Percentiles rank a stretch among this genome's conserved stretches.
Evolutionary conservation across 2,888 invertebrate genomes (phyloP).

Genomic region (Drosophila greeni): DNA sequence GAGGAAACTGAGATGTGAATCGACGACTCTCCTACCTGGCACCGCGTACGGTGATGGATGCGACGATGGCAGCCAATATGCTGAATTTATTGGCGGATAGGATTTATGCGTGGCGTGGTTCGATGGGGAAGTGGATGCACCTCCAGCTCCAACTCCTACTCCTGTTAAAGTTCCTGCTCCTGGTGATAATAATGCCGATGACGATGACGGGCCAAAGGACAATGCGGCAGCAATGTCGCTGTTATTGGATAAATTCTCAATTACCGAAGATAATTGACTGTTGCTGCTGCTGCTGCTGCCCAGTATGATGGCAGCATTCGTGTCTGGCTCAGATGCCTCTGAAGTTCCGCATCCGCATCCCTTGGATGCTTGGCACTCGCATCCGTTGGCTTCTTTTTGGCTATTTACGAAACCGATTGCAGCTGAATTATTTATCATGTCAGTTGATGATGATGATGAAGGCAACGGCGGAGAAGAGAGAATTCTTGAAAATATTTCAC

Average conservation of each 20-base stretch:
- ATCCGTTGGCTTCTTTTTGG: slow-evolving; percentile 52
- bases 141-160: slow-evolving; percentile 22
- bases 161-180: slow-evolving; percentile 35
- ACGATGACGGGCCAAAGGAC: slow-evolving; percentile 65
- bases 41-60: slow-evolving; percentile 88
- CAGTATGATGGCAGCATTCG: slow-evolving; percentile 31
- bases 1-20: slow-evolving; percentile 41
- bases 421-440: slow-evolving; percentile 74
- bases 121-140: slow-evolving; percentile 27
- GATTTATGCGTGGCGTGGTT: slow-evolving; percentile 77
- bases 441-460: slow-evolving; percentile 48
- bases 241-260: slow-evolving; percentile 78
- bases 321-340: slow-evolving; percentile 30
- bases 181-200: slow-evolving; percentile 26
- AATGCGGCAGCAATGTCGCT: slow-evolving; percentile 67
- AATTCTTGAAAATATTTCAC: slow-evolving; percentile 71
- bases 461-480: slow-evolving; percentile 55
- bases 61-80: slow-evolving; percentile 90
- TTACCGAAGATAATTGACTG: slow-evolving; percentile 78
- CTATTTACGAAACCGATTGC: slow-evolving; percentile 69
- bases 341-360: slow-evolving; percentile 35
- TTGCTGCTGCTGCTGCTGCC: slow-evolving; percentile 38
- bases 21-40: slow-evolving; percentile 83
- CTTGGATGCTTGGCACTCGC: slow-evolving; percentile 29
- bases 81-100: slow-evolving; percentile 90